These are phyloP conservation scores for Exocentrus adspersus DNA, from an alignment of 2,888 invertebrate genomes.

Conservation along the genomic window DNA sequence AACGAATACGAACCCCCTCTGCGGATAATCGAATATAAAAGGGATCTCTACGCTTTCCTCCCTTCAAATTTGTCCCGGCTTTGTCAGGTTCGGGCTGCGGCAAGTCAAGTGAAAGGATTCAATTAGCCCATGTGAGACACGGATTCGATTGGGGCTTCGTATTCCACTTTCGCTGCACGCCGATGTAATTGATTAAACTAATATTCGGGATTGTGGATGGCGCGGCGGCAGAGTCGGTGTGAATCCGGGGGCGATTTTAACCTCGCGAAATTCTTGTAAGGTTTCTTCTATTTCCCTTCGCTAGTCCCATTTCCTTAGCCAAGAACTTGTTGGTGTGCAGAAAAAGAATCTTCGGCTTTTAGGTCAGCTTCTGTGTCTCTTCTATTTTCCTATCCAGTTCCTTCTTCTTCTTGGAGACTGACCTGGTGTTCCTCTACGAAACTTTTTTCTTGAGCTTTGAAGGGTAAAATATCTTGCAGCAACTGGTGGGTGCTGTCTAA, in stretches of 20 bases:
- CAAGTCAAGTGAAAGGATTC: constrained; percentile 28
- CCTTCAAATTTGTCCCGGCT: constrained; percentile 12
- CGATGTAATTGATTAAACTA: constrained; percentile 12
- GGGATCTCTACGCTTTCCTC: constrained; percentile 8
- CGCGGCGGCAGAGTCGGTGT: neutral
- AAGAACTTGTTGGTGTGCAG: constrained; percentile 79
- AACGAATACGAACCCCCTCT: no score
- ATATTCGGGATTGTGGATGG: neutral
- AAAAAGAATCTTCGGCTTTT: constrained; percentile 79
- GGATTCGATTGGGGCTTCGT: constrained; percentile 18
- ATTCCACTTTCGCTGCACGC: neutral
- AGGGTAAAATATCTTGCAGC: constrained; percentile 79
- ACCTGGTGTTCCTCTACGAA: constrained; percentile 89
- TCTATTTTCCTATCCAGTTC: constrained; percentile 88
- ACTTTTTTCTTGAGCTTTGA: constrained; percentile 86
- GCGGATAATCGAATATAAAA: no score
- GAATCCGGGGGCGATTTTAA: neutral
- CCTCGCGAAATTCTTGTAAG: neutral
- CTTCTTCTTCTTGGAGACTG: constrained; percentile 89
- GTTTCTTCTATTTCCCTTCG: no score
- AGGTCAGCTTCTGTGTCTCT: constrained; percentile 83
- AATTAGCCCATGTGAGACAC: constrained; percentile 18
- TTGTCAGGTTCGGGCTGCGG: constrained; percentile 14
- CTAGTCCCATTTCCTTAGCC: constrained; percentile 79
- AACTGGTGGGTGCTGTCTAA: constrained; percentile 80